Conservation (phyloP, 2,113 vertebrate species). For the Tretioscincus oriximinensis region DNA sequence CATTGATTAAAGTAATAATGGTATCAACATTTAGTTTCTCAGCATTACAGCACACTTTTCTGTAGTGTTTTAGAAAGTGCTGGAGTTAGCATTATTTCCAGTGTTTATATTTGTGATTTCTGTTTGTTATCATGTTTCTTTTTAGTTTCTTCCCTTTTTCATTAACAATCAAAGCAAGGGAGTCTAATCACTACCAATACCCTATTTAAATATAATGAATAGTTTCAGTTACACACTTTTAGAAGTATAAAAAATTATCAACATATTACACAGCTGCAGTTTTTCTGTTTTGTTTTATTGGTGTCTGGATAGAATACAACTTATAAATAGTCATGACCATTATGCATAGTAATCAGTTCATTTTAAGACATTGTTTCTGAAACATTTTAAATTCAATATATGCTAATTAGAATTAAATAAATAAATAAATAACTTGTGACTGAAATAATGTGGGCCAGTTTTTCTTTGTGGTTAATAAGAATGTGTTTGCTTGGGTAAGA, state of each 20-base stretch:
- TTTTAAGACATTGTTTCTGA: constrained; percentile 76
- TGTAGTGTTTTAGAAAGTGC: constrained; percentile 27
- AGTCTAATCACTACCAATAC: constrained; percentile 69
- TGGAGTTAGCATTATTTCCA: constrained; percentile 42
- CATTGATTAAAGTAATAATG: constrained; percentile 16
- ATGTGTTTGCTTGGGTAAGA: constrained; percentile 36
- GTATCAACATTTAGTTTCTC: constrained; percentile 40
- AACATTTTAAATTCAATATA: constrained; percentile 71
- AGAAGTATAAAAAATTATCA: constrained; percentile 80
- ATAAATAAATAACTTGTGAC: constrained; percentile 57
- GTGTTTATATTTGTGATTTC: constrained; percentile 39
- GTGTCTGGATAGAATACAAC: constrained; percentile 77
- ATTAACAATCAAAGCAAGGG: constrained; percentile 38
- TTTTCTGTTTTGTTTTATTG: constrained; percentile 77
- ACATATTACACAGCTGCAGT: constrained; percentile 79
- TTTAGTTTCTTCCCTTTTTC: constrained; percentile 25
- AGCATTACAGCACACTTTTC: constrained; percentile 47
- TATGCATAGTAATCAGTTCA: constrained; percentile 75
- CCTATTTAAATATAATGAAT: constrained; percentile 70
- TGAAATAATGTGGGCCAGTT: constrained; percentile 56
- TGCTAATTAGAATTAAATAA: constrained; percentile 56
- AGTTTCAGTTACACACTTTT: constrained; percentile 76
- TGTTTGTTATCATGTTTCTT: constrained; percentile 38
- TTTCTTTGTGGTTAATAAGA: constrained; percentile 61
- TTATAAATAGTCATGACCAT: constrained; percentile 82